Evolutionary conservation across 1,140 invertebrate species (phyloP).

Genomic region (Bombus pascuorum): DNA sequence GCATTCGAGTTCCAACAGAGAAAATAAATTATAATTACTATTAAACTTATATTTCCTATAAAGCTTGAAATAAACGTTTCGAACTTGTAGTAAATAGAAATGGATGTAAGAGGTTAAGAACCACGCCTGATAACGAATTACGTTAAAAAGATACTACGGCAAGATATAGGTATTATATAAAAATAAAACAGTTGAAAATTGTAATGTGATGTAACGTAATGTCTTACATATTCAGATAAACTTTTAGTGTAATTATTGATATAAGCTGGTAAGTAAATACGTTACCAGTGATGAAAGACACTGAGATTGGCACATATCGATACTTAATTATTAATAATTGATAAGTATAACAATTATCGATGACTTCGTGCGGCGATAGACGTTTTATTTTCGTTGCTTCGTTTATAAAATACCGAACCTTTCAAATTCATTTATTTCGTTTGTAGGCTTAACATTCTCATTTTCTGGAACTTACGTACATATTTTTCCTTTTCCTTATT

Average conservation of each 20-base stretch:
- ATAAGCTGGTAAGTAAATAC: background rate
- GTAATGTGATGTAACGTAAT: background rate
- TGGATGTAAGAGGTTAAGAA: background rate
- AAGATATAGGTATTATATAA: background rate
- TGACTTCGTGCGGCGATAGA: background rate
- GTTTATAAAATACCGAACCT: background rate
- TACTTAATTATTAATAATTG: too few species aligned
- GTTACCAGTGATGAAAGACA: background rate
- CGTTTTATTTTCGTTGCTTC: background rate
- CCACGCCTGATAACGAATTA: background rate
- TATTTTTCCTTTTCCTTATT: background rate
- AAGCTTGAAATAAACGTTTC: background rate
- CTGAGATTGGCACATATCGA: background rate
- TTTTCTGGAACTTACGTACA: background rate
- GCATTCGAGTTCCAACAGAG: too few species aligned
- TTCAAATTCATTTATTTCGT: background rate
- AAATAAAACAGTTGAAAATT: conserved; percentile 6
- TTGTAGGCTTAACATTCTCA: background rate
- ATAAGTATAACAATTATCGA: background rate
- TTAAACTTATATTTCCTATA: too few species aligned
- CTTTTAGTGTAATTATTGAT: background rate
- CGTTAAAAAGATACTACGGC: background rate
- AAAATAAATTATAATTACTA: too few species aligned
- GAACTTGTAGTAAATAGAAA: background rate
- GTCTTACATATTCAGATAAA: background rate